Conservation (phyloP, 2,888 invertebrate species). For the Heliothis peltigera region DNA sequence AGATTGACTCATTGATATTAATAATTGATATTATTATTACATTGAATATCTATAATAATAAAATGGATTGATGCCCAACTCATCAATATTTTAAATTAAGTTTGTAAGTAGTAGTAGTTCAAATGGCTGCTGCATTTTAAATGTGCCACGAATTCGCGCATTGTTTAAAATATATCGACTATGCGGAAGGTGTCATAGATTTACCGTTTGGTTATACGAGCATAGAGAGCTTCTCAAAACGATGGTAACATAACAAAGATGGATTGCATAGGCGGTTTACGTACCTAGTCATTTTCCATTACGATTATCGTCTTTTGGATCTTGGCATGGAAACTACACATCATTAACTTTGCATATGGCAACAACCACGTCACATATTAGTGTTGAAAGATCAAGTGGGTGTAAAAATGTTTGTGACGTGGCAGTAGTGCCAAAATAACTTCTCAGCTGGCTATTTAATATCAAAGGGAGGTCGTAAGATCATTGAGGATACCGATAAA, state of each 20-base stretch:
- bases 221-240: not conserved
- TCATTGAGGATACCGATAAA: not conserved
- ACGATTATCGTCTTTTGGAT: conserved; percentile 36
- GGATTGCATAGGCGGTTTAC: not conserved
- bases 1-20: not conserved
- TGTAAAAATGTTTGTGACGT: conserved; percentile 70
- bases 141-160: not conserved
- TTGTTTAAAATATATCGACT: not conserved
- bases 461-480: conserved; percentile 65
- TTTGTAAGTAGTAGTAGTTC: not conserved
- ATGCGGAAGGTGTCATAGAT: too few species aligned
- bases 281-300: conserved; percentile 7
- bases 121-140: too few species aligned
- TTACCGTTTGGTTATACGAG: not conserved
- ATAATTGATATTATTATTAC: too few species aligned
- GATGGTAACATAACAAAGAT: not conserved
- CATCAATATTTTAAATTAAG: too few species aligned
- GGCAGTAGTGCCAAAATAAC: conserved; percentile 84
- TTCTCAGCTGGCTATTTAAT: conserved; percentile 76
- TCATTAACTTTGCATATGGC: conserved; percentile 59
- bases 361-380: conserved; percentile 50
- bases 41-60: not conserved
- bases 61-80: not conserved
- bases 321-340: conserved; percentile 61
- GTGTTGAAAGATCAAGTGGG: conserved; percentile 75